Percentiles rank a stretch among this genome's conserved stretches.
Conservation (phyloP, 2,888 invertebrate species). For the Leptodirus hochenwartii region DNA sequence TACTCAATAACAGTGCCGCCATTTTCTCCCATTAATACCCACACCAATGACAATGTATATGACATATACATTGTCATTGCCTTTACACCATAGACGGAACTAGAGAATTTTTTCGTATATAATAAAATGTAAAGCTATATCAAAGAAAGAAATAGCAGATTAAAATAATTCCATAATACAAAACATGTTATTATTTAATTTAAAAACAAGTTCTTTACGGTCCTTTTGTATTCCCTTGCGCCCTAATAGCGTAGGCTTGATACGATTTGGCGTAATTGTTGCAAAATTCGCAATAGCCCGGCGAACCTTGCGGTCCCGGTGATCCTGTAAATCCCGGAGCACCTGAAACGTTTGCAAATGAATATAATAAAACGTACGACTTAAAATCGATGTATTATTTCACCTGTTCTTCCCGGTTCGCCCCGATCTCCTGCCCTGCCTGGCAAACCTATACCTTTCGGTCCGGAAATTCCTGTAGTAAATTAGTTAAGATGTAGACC, state of each 20-base stretch:
- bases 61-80: too few relatives aligned
- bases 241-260: slow-evolving; percentile 31
- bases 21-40: too few relatives aligned
- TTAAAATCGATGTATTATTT: too few relatives aligned
- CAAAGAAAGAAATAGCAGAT: too few relatives aligned
- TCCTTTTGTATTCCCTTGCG: slow-evolving; percentile 38
- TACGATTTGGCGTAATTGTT: slow-evolving; percentile 35
- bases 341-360: slow-evolving; percentile 14
- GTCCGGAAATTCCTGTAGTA: slow-evolving; percentile 48
- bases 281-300: slow-evolving; percentile 45
- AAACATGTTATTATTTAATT: too few relatives aligned
- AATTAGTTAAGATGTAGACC: slow-evolving; percentile 8
- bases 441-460: slow-evolving; percentile 39
- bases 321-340: slow-evolving; percentile 32
- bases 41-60: too few relatives aligned
- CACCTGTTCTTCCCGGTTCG: slow-evolving; percentile 55
- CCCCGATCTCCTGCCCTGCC: slow-evolving; percentile 66
- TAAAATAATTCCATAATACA: too few relatives aligned
- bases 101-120: too few relatives aligned
- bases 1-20: slow-evolving; percentile 9
- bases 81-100: too few relatives aligned
- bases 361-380: slow-evolving; percentile 4
- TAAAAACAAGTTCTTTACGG: too few relatives aligned
- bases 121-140: too few relatives aligned
- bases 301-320: slow-evolving; percentile 44